Base-by-base conservation (phyloP, 2,797 vertebrate species). In the Crenichthys baileyi region DNA sequence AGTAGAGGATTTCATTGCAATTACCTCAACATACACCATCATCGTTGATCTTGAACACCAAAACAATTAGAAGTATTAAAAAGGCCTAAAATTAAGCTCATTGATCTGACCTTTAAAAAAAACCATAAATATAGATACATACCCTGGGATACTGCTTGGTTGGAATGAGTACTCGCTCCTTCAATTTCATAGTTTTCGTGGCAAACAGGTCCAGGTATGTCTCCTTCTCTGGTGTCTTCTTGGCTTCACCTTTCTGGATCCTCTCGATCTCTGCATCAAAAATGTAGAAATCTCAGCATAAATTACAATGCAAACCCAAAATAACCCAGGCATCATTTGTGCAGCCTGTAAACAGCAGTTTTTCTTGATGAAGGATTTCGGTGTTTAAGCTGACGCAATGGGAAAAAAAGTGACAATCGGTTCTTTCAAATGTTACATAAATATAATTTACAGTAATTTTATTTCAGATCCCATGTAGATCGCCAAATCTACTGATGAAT, bases 61-160 rank as follows among this genome's bases (percentile, higher is more conserved):
- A 36, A 36, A 36, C 36, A 36, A 36, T 36, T 36, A 36, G 36
- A 36, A 36, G 36, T 36, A 36, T 36, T 36, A 36, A 36, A 36
- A 36, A 36, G 9, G 16, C 31, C 18, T 65, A 65, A 39, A 65
- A 15, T 6, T 36, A 15, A 36, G 31, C 0, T 4, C 36, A 18
- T 36, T 18, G 15, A 63, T 36, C 20, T 36, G 7, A 46, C 41
- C 9, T n/a, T 6, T 5, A 46, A 50, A 67, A 29, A 5, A 2
- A 16, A 44, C 4, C n/a, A 3, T 46, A 13, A 18, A 58, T 22
- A 20, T 22, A 41, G 46, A n/a, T 1, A 76, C 95, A 95, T 85
- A 99, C 98, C 94, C 97, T 97, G 9, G 98, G 98, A 76, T 97
- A 99, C 83, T 97, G 97, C 79, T 98, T 99, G 70, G 97, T 96